Percentiles rank a stretch among this genome's conserved stretches.
Conservation (phyloP, 2,888 invertebrate genomes). For the Tuta absoluta region DNA sequence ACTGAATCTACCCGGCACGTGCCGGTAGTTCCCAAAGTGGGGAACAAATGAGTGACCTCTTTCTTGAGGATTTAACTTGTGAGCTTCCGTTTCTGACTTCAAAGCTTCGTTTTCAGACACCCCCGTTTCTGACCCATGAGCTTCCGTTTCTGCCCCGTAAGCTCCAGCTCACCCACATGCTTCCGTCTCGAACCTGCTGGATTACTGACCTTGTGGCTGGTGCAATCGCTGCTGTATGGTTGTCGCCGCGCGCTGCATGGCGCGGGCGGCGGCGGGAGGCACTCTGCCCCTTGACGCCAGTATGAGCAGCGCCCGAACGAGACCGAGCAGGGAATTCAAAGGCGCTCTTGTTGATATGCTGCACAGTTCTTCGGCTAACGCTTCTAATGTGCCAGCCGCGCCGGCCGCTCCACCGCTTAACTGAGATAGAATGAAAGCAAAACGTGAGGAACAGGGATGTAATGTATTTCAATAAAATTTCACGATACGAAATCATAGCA, state of each 20-base stretch:
- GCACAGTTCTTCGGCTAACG: slow-evolving; percentile 58
- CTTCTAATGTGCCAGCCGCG: slow-evolving; percentile 48
- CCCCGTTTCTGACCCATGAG: neutral
- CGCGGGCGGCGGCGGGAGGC: slow-evolving; percentile 42
- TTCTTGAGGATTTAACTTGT: too few relatives aligned
- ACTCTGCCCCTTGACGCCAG: slow-evolving; percentile 44
- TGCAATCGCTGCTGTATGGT: slow-evolving; percentile 50
- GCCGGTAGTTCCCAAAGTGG: too few relatives aligned
- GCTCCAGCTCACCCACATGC: too few relatives aligned
- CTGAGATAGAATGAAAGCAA: neutral
- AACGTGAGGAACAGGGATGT: neutral
- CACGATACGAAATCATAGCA: too few relatives aligned
- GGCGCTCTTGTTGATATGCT: slow-evolving; percentile 42
- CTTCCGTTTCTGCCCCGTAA: neutral
- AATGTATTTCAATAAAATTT: too few relatives aligned
- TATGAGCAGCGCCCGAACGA: slow-evolving; percentile 55
- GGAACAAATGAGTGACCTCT: too few relatives aligned
- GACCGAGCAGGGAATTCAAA: slow-evolving; percentile 50
- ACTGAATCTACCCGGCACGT: too few relatives aligned
- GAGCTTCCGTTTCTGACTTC: too few relatives aligned
- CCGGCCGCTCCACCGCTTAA: slow-evolving; percentile 31
- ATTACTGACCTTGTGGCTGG: slow-evolving; percentile 39
- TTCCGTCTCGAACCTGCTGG: neutral
- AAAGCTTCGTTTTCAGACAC: too few relatives aligned
- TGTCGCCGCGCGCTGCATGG: slow-evolving; percentile 39